Percentiles rank a stretch among this genome's conserved stretches.
Conservation (phyloP, 2,797 vertebrate genomes). For the Sorex maritimensis region DNA sequence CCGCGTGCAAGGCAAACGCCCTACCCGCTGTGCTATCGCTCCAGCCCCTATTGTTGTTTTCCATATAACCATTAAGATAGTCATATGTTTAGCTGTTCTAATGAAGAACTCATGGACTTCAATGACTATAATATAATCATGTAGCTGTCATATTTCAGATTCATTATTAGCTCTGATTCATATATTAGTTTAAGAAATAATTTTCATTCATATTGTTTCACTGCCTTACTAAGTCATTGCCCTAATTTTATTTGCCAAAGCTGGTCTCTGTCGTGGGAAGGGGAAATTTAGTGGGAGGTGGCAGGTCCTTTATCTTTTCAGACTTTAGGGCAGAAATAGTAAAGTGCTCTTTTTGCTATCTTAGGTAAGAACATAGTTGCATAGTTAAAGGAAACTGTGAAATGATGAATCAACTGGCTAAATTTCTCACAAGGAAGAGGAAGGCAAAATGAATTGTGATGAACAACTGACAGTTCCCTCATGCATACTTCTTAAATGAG, state of each 20-base stretch:
- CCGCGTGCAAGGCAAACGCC: too few species aligned
- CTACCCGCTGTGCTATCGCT: too few species aligned
- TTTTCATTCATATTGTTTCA: constrained; percentile 26
- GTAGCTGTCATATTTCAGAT: background rate
- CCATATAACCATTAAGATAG: background rate
- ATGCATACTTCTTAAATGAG: background rate
- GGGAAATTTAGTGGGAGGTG: background rate
- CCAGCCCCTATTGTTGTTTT: constrained; percentile 37
- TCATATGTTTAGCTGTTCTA: background rate
- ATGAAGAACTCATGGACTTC: too few species aligned
- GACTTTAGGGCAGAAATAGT: background rate
- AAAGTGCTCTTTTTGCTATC: background rate
- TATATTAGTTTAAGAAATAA: background rate
- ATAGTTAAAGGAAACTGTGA: background rate
- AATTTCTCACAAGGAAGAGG: background rate
- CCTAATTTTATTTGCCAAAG: background rate
- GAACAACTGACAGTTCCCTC: background rate
- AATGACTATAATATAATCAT: background rate
- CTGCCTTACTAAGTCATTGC: background rate
- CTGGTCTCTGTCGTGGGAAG: background rate
- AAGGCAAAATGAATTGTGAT: background rate
- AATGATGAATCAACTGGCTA: background rate
- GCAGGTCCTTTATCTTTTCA: background rate
- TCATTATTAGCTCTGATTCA: background rate
- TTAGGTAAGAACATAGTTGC: background rate